Evolutionary conservation across 2,888 invertebrate genomes (phyloP).

Genomic region (Hydraecia micacea): DNA sequence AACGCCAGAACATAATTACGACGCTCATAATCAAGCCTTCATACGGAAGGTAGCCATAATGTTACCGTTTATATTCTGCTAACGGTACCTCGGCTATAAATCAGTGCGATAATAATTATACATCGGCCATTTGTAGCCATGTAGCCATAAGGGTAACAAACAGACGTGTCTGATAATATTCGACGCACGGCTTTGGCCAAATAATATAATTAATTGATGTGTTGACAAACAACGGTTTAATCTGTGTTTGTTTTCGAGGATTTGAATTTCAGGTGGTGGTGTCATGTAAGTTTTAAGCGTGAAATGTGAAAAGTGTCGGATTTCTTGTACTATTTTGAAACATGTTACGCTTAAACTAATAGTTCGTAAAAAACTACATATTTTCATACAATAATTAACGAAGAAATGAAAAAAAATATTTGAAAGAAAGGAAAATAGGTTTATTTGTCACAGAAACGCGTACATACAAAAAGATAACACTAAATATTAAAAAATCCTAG

Average conservation of each 20-base stretch:
- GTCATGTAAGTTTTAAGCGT: conserved; percentile 31
- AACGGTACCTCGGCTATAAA: conserved; percentile 85
- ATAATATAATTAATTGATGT: conserved; percentile 60
- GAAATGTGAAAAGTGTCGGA: conserved; percentile 22
- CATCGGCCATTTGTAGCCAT: conserved; percentile 83
- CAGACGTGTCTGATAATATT: conserved; percentile 77
- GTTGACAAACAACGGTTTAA: conserved; percentile 60
- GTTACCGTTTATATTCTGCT: conserved; percentile 85
- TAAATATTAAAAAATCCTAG: neutral
- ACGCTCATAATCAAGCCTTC: conserved; percentile 62
- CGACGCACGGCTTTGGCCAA: conserved; percentile 46
- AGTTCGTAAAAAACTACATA: too few relatives aligned
- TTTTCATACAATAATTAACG: neutral
- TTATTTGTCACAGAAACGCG: neutral
- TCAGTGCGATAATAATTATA: conserved; percentile 88
- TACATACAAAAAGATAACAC: neutral
- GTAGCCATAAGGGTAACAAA: conserved; percentile 82
- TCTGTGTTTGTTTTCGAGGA: conserved; percentile 45
- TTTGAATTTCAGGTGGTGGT: conserved; percentile 17
- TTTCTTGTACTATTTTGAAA: neutral
- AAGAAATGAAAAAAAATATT: neutral
- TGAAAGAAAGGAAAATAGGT: neutral
- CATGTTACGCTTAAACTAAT: neutral
- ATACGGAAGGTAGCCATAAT: conserved; percentile 73
- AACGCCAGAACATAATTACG: conserved; percentile 62